Evolutionary conservation across 1,140 invertebrate genomes (phyloP).

Genomic region (Sweltsa coloradensis): DNA sequence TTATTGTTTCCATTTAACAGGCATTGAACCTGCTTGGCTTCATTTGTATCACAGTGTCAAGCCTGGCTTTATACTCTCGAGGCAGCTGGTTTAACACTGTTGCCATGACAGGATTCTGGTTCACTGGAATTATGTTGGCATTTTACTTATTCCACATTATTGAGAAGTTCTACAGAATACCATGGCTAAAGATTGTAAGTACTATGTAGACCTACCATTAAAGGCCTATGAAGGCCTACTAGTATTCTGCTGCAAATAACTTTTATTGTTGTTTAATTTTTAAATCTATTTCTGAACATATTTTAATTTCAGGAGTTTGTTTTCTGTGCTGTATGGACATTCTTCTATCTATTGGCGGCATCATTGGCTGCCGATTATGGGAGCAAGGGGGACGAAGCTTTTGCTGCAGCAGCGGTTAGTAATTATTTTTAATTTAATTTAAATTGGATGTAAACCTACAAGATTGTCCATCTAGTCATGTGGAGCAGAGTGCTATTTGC

Average conservation of each 20-base stretch:
- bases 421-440: too few species aligned
- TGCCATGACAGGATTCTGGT: slow-evolving; percentile 74
- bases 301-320: slow-evolving; percentile 46
- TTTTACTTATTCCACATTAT: slow-evolving; percentile 78
- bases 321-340: slow-evolving; percentile 55
- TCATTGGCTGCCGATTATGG: slow-evolving; percentile 44
- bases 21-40: slow-evolving; percentile 64
- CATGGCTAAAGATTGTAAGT: slow-evolving; percentile 76
- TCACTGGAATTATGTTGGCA: slow-evolving; percentile 63
- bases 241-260: too few species aligned
- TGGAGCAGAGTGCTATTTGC: too few species aligned
- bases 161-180: slow-evolving; percentile 72
- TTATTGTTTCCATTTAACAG: slow-evolving; percentile 39
- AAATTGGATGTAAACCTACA: too few species aligned
- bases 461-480: too few species aligned
- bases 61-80: slow-evolving; percentile 33
- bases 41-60: slow-evolving; percentile 60
- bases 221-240: too few species aligned
- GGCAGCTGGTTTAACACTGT: slow-evolving; percentile 68
- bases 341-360: slow-evolving; percentile 57
- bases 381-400: slow-evolving; percentile 29
- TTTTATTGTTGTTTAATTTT: too few species aligned
- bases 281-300: too few species aligned
- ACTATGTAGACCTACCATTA: too few species aligned
- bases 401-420: slow-evolving; percentile 56